Conservation (phyloP, 2,888 invertebrate genomes). For the Heliconius aoede region DNA sequence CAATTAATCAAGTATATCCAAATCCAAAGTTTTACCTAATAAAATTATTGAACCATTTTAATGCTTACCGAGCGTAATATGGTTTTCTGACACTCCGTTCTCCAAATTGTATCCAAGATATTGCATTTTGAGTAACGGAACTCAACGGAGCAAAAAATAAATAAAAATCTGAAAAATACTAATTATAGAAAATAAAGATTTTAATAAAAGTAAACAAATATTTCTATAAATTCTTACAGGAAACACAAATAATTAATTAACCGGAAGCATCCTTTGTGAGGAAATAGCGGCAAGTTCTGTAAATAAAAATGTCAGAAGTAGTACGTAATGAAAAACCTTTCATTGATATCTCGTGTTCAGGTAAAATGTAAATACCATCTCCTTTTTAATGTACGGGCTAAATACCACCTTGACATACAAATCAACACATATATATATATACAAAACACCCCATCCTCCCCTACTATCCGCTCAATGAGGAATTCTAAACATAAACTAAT, state of each 20-base stretch:
- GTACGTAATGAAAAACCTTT: conserved; percentile 18
- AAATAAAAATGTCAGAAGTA: conserved; percentile 30
- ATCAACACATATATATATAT: background rate
- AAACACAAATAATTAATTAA: conserved; percentile 21
- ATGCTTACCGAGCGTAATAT: no score
- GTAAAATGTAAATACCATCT: conserved; percentile 14
- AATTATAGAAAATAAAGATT: background rate
- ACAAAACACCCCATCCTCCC: background rate
- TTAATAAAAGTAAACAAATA: background rate
- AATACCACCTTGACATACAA: background rate
- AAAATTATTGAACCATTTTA: no score
- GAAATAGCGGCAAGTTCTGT: conserved; percentile 26
- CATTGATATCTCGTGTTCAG: conserved; percentile 16
- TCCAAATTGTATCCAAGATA: no score
- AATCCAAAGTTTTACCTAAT: no score
- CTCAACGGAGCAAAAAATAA: no score
- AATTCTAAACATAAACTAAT: conserved; percentile 15
- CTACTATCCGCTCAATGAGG: background rate
- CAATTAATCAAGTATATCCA: no score
- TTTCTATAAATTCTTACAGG: conserved; percentile 4
- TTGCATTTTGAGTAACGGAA: no score
- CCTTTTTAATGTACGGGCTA: background rate
- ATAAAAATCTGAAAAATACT: no score
- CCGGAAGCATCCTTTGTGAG: conserved; percentile 22
- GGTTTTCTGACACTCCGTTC: no score